Base-by-base conservation (phyloP, 92 coral and sea anemone genomes). In the Siderastrea radians region DNA sequence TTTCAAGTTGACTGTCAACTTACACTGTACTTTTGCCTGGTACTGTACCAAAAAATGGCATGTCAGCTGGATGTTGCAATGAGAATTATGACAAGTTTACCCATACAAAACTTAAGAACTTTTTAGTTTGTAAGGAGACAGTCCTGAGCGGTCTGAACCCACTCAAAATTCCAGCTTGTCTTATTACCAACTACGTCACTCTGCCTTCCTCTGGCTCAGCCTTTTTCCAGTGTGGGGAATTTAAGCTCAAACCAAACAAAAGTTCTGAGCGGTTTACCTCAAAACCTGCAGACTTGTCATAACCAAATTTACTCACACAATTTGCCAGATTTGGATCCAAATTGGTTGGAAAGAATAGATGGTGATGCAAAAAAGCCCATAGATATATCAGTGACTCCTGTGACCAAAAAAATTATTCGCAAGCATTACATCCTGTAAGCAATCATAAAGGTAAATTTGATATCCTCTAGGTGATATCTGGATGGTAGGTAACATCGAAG, bases 291-390 rank as follows among this genome's bases (percentile, higher is more conserved):
- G 52, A 11, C 49, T 77, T 10, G 16, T 14, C 9, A 59, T 59
- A 77, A 45, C 81, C 81, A 59, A 77, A 58, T 60, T 77, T 59
- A 58, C 12, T 13, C 49, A 77, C 45, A 77, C 53, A 47, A 59
- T 77, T 77, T 58, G 52, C 68, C 49, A 77, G 68, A 57, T 77
- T 46, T 16, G n/a, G 7, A 77, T 59, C 68, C 81, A 77, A 16
- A 6, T 14, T 48, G 81, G 68, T 6, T 77, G 81, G 81, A 77
- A 77, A 77, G 47, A 77, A 77, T 50, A 77, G 46, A 77, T 48
- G 81, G 55, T 58, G 81, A 77, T 77, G 69, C 11, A 77, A 50
- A 77, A 77, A 58, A 57, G 67, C 80, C 80, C 80, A 75, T 38
- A 75, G 80, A 46, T 55, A 75, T 54, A 75, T 75, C 51, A 75